These are phyloP conservation scores for Anser brachyrhynchus DNA, from an alignment of 2,113 vertebrate genomes.

Conservation along the genomic window DNA sequence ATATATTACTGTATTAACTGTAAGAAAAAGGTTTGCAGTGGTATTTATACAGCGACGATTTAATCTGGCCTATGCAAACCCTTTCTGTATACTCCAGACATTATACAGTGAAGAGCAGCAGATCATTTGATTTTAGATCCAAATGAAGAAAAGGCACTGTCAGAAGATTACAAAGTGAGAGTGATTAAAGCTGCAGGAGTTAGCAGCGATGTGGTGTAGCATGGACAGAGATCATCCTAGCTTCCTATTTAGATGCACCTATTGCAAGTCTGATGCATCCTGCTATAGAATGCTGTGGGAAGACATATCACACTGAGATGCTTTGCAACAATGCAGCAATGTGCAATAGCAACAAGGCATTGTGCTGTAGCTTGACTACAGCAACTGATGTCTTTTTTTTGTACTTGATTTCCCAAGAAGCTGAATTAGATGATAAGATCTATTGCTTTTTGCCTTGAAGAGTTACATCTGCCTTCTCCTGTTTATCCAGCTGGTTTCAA, in stretches of 20 bases:
- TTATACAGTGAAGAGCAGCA: neutral
- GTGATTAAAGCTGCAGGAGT: neutral
- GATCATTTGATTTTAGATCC: neutral
- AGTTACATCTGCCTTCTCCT: neutral
- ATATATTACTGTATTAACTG: neutral
- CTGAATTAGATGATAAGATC: neutral
- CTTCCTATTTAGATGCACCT: neutral
- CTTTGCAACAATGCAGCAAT: fast-evolving
- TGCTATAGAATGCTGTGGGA: neutral
- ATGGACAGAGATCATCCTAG: fast-evolving
- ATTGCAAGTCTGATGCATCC: fast-evolving
- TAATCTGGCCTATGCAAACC: neutral
- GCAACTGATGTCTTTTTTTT: neutral
- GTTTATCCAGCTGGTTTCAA: constrained; percentile 10
- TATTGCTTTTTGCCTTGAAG: constrained; percentile 11
- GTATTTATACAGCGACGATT: neutral
- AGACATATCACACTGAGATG: neutral
- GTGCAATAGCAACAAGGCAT: neutral
- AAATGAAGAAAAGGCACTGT: neutral
- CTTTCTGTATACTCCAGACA: neutral
- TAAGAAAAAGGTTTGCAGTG: neutral
- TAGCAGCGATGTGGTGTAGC: neutral
- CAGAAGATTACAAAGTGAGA: neutral
- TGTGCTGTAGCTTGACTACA: neutral
- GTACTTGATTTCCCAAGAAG: neutral